A percentile compares a stretch with the other conserved stretches of the same genome.
Conservation (phyloP, 1,140 invertebrate genomes). For the Caenorhabditis briggsae region DNA sequence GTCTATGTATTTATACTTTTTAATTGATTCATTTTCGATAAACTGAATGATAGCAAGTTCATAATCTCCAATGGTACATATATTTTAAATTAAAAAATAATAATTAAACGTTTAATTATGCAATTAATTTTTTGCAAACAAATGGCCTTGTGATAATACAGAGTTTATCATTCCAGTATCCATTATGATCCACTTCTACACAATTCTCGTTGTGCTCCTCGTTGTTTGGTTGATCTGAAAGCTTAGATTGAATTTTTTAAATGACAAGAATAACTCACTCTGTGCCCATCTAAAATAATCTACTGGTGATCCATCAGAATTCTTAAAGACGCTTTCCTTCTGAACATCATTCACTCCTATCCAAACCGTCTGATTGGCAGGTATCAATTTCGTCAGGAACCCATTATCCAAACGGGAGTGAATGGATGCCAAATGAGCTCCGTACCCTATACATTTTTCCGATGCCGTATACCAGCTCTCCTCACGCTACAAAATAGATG, state of each 20-base stretch:
- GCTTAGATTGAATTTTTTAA: too few relatives aligned
- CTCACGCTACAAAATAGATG: neutral
- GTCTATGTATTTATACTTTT: too few relatives aligned
- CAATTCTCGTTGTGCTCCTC: conserved; percentile 60
- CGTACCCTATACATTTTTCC: conserved; percentile 55
- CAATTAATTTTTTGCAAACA: conserved; percentile 32
- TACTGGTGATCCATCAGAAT: conserved; percentile 12
- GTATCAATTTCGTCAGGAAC: neutral
- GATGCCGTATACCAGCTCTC: conserved; percentile 56
- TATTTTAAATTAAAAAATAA: neutral
- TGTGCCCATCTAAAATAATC: conserved; percentile 32
- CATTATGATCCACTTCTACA: conserved; percentile 54
- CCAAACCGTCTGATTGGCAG: conserved; percentile 42
- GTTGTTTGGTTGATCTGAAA: conserved; percentile 57
- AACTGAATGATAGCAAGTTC: too few relatives aligned
- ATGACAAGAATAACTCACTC: neutral
- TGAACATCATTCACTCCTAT: conserved; percentile 57
- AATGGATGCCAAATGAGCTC: conserved; percentile 49
- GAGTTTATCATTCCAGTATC: conserved; percentile 46
- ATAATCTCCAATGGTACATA: neutral
- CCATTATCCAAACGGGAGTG: conserved; percentile 19
- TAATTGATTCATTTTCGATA: too few relatives aligned
- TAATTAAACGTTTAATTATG: neutral
- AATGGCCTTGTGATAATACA: conserved; percentile 45
- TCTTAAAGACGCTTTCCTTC: conserved; percentile 50